A percentile compares a stretch with the other conserved stretches of the same genome.
Conservation (phyloP, 2,888 invertebrate species). For the Notodonta ziczac region DNA sequence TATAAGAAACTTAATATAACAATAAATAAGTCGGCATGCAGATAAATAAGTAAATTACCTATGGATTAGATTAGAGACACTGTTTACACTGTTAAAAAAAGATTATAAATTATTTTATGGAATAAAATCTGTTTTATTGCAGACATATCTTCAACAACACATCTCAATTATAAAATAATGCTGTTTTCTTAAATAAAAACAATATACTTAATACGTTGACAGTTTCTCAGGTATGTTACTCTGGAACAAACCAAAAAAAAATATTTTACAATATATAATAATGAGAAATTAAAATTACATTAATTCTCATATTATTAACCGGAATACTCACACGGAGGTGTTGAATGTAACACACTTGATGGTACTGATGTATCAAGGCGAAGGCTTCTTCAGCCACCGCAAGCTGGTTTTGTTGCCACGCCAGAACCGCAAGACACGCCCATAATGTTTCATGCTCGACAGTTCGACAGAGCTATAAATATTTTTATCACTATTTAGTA, state of each 20-base stretch:
- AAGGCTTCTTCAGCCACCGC: constrained; percentile 97
- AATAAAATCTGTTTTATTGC: too few species aligned
- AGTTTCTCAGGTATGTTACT: constrained; percentile 68
- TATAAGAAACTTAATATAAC: too few species aligned
- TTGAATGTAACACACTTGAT: constrained; percentile 94
- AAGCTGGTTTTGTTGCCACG: constrained; percentile 93
- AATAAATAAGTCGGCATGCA: too few species aligned
- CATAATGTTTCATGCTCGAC: constrained; percentile 89
- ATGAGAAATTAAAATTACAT: not conserved
- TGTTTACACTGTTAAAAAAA: too few species aligned
- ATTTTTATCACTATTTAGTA: not conserved
- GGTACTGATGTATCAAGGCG: constrained; percentile 84
- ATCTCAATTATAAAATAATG: too few species aligned
- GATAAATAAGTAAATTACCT: too few species aligned
- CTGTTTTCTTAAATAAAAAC: not conserved
- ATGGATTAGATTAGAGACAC: too few species aligned
- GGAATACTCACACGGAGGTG: constrained; percentile 88
- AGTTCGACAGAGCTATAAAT: constrained; percentile 72
- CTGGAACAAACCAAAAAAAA: constrained; percentile 51
- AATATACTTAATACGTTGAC: constrained; percentile 17
- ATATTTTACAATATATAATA: not conserved
- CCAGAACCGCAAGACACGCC: constrained; percentile 97
- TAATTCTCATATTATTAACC: not conserved
- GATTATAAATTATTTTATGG: too few species aligned
- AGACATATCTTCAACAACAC: too few species aligned